Evolutionary conservation across 2,888 invertebrate genomes (phyloP), one percentile per base, ranked within the genome.

Genomic region (Rotaria socialis): DNA sequence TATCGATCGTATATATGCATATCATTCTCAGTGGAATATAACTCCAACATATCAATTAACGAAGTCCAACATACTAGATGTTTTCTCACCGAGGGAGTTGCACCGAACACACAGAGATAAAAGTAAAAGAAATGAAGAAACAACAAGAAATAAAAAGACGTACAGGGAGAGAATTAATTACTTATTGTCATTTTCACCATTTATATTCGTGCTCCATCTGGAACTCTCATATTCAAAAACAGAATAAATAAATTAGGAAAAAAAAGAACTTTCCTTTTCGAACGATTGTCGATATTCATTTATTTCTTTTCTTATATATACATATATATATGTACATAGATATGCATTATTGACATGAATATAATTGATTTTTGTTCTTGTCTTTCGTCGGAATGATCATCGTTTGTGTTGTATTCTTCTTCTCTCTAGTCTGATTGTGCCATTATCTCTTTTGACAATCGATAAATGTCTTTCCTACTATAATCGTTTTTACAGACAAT

Each of bases 11-110:
- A 67, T 67, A 19, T 67, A 67, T 19, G 67, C 67, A 67, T 67
- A 67, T 67, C 67, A 67, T 67, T 67, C 67, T 67, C 67, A 67
- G 67, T 67, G 67, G 67, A 67, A 67, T 67, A 67, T 35, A 67
- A 67, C 67, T 67, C 67, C 67, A 67, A 67, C 67, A 67, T 67
- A 67, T 67, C 67, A 67, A 67, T 67, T 67, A 67, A 67, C 67
- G 35, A 67, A 67, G 67, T 41, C 67, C 35, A 67, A 67, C 67
- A 67, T 67, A 24, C 35, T 67, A 35, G 67, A 67, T 67, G 35
- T 67, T 67, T 67, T 35, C 67, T 27, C 67, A 19, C 67, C 67
- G 67, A 67, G 67, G 67, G 67, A 67, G 67, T 67, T 67, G 27
- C 67, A 35, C 14, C 67, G 35, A 35, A 67, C 67, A 35, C 67